These are phyloP conservation scores for Anthonomus grandis DNA, from an alignment of 1,140 invertebrate genomes.

Conservation along the genomic window DNA sequence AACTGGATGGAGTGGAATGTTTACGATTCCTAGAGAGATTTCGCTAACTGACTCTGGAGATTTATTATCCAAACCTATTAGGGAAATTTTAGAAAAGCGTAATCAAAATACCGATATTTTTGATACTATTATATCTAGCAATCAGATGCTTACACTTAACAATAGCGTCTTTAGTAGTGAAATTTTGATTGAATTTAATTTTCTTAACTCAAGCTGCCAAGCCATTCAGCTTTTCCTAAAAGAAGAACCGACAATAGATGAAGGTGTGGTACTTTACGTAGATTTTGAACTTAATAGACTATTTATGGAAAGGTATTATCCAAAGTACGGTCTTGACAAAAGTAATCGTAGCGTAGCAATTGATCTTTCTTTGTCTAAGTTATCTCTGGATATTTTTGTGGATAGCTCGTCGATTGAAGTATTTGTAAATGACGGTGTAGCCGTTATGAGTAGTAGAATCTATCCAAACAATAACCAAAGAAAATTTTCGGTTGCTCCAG, in stretches of 20 bases:
- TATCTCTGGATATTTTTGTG: conserved; percentile 42
- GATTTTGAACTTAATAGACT: neutral
- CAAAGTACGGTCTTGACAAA: neutral
- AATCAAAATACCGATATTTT: neutral
- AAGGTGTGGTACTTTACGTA: neutral
- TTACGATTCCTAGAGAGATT: conserved; percentile 45
- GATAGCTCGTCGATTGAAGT: conserved; percentile 50
- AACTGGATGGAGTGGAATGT: conserved; percentile 46
- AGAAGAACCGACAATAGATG: neutral
- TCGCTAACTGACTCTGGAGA: conserved; percentile 15
- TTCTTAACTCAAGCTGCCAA: neutral
- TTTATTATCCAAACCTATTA: conserved; percentile 7
- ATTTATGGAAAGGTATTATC: conserved; percentile 7
- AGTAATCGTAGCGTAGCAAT: conserved; percentile 2
- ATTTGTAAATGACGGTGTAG: conserved; percentile 48
- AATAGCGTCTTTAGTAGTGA: too few relatives aligned
- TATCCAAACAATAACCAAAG: conserved; percentile 11
- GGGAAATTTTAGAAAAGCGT: conserved; percentile 7
- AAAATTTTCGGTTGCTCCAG: neutral
- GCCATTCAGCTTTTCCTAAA: neutral
- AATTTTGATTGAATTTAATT: conserved; percentile 4
- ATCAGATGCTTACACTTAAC: too few relatives aligned
- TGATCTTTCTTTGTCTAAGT: conserved; percentile 7
- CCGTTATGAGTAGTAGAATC: conserved; percentile 13
- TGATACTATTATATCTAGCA: neutral